Conservation (phyloP, 2,888 invertebrate species). For the Ptychoptera albimana region DNA sequence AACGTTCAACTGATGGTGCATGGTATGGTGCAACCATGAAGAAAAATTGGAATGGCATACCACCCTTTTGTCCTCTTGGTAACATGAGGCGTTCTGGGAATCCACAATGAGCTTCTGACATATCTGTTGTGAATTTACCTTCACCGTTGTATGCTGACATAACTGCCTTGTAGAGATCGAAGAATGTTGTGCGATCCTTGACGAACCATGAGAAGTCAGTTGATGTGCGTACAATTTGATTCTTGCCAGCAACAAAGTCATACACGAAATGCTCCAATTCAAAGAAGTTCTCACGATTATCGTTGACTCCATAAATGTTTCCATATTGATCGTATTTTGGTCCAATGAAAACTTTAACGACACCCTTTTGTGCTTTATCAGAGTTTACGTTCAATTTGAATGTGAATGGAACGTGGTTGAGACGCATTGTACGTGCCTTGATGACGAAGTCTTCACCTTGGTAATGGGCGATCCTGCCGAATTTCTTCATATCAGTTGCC, state of each 20-base stretch:
- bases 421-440: slow-evolving; percentile 41
- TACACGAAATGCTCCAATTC: slow-evolving; percentile 49
- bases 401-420: slow-evolving; percentile 49
- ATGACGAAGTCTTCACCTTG: slow-evolving; percentile 31
- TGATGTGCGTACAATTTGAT: slow-evolving; percentile 39
- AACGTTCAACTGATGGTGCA: slow-evolving; percentile 14
- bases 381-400: slow-evolving; percentile 39
- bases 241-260: slow-evolving; percentile 39
- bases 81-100: slow-evolving; percentile 45
- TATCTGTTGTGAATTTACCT: slow-evolving; percentile 32
- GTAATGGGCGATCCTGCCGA: slow-evolving; percentile 22
- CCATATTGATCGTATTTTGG: slow-evolving; percentile 47
- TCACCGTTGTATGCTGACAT: slow-evolving; percentile 32
- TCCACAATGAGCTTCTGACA: slow-evolving; percentile 36
- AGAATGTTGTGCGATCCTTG: slow-evolving; percentile 38
- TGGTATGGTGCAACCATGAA: slow-evolving; percentile 40
- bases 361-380: slow-evolving; percentile 40
- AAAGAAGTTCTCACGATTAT: slow-evolving; percentile 45
- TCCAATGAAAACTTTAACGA: slow-evolving; percentile 52
- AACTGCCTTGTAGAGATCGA: slow-evolving; percentile 32
- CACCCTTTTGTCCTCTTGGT: slow-evolving; percentile 45
- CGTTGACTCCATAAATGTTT: slow-evolving; percentile 36
- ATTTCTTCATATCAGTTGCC: slow-evolving; percentile 15
- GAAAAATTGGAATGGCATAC: slow-evolving; percentile 44
- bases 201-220: slow-evolving; percentile 47